Conservation (phyloP, 2,888 invertebrate genomes). For the Heteropelma amictum region DNA sequence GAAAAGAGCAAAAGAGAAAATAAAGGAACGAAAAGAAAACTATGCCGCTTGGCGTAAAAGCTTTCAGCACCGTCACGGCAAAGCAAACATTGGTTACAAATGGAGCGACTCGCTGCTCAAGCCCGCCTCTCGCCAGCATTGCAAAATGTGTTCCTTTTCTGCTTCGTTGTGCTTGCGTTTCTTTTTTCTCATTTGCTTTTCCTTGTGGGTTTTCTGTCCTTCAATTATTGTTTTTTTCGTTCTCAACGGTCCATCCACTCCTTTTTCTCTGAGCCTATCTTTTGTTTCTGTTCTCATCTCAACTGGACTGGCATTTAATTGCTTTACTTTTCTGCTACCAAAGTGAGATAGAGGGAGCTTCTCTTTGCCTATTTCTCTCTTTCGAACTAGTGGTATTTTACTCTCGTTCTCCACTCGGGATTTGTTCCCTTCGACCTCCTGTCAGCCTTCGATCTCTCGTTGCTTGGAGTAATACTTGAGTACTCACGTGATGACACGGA, state of each 20-base stretch:
- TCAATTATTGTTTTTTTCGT: slow-evolving; percentile 30
- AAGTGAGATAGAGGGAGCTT: neutral
- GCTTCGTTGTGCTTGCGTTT: slow-evolving; percentile 13
- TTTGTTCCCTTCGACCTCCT: slow-evolving; percentile 54
- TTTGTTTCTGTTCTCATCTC: slow-evolving; percentile 22
- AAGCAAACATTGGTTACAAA: slow-evolving; percentile 70
- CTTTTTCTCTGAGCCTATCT: slow-evolving; percentile 25
- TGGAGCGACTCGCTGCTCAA: slow-evolving; percentile 55
- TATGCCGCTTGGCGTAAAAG: slow-evolving; percentile 65
- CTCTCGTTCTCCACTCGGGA: slow-evolving; percentile 22
- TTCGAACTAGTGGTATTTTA: neutral
- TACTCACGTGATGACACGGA: slow-evolving; percentile 39
- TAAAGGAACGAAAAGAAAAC: slow-evolving; percentile 35
- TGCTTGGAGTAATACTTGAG: slow-evolving; percentile 41
- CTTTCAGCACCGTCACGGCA: slow-evolving; percentile 67
- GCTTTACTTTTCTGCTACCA: neutral
- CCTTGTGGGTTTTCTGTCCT: slow-evolving; percentile 30
- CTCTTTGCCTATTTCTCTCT: neutral
- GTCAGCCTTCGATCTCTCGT: slow-evolving; percentile 38
- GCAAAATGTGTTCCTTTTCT: slow-evolving; percentile 28
- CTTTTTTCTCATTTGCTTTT: slow-evolving; percentile 12
- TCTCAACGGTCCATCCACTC: slow-evolving; percentile 34
- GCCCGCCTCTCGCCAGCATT: slow-evolving; percentile 34
- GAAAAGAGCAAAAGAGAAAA: neutral
- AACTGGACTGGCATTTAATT: slow-evolving; percentile 20